Evolutionary conservation across 2,888 invertebrate genomes (phyloP).

Genomic region (Hypena proboscidalis): DNA sequence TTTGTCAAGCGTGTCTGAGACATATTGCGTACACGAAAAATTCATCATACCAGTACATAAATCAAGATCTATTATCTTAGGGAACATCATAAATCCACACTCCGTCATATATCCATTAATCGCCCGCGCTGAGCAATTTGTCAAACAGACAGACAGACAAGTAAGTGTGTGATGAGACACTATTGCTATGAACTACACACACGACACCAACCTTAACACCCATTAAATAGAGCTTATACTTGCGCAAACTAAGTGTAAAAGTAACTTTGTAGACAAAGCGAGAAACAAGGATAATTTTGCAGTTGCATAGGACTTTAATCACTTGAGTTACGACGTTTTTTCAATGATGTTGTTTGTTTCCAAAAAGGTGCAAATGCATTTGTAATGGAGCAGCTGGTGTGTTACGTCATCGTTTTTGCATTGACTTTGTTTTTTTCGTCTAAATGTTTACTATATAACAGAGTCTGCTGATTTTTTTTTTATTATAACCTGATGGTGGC

Average conservation of each 20-base stretch:
- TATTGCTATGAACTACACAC: slow-evolving; percentile 18
- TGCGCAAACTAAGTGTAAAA: slow-evolving; percentile 9
- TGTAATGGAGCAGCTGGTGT: slow-evolving; percentile 36
- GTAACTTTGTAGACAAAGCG: slow-evolving; percentile 7
- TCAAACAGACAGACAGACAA: slow-evolving; percentile 67
- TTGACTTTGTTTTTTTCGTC: slow-evolving; percentile 3
- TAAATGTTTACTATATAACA: background rate
- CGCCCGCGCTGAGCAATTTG: slow-evolving; percentile 68
- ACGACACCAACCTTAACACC: background rate
- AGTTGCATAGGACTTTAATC: slow-evolving; percentile 9
- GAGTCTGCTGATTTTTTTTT: too few species aligned
- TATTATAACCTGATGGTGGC: too few species aligned
- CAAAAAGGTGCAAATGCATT: slow-evolving; percentile 38
- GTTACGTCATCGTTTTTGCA: slow-evolving; percentile 15
- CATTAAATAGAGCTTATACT: slow-evolving; percentile 24
- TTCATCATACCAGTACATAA: slow-evolving; percentile 33
- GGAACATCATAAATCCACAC: slow-evolving; percentile 64
- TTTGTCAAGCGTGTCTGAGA: background rate
- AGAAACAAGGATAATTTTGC: slow-evolving; percentile 14
- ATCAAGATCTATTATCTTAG: slow-evolving; percentile 58
- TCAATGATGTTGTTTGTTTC: slow-evolving; percentile 5
- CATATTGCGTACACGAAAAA: slow-evolving; percentile 8
- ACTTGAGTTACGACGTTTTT: slow-evolving; percentile 13
- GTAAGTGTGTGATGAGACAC: slow-evolving; percentile 45
- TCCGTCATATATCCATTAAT: slow-evolving; percentile 69